phyloP scores from a whole-genome alignment of 2,888 invertebrate genomes.

The Diabrotica balteata region DNA sequence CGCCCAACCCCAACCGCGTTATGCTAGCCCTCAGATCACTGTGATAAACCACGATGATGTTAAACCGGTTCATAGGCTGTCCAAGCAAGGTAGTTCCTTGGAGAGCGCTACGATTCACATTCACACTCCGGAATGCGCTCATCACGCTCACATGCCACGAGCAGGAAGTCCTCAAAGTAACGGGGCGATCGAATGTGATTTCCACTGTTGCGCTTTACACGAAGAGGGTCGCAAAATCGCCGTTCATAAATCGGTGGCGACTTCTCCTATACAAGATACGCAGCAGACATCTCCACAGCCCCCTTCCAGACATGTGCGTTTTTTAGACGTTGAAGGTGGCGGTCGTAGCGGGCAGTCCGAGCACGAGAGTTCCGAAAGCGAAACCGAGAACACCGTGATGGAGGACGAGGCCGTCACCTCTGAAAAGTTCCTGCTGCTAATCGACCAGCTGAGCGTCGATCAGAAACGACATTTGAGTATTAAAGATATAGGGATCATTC shows the following conservation, averaged over 20 bases:
- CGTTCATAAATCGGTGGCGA: slow-evolving; percentile 90
- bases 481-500: slow-evolving; percentile 93
- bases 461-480: slow-evolving; percentile 91
- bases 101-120: slow-evolving; percentile 79
- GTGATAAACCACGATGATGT: slow-evolving; percentile 93
- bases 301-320: slow-evolving; percentile 82
- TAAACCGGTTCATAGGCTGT: slow-evolving; percentile 57
- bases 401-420: slow-evolving; percentile 90
- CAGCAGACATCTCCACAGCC: slow-evolving; percentile 59
- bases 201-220: slow-evolving; percentile 94
- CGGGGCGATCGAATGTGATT: slow-evolving; percentile 82
- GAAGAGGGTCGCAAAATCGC: slow-evolving; percentile 92
- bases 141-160: slow-evolving; percentile 70
- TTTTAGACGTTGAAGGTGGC: slow-evolving; percentile 78
- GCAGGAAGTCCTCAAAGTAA: slow-evolving; percentile 71
- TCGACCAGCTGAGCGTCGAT: slow-evolving; percentile 91
- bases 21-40: slow-evolving; percentile 84
- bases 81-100: slow-evolving; percentile 71
- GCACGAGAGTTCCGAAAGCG: slow-evolving; percentile 89
- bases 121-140: slow-evolving; percentile 84
- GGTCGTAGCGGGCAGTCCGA: slow-evolving; percentile 64
- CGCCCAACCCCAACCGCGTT: slow-evolving; percentile 56
- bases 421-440: slow-evolving; percentile 90
- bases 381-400: slow-evolving; percentile 91
- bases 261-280: slow-evolving; percentile 83